Conservation (phyloP, 1,140 invertebrate species). For the Psilanteris sp. region DNA sequence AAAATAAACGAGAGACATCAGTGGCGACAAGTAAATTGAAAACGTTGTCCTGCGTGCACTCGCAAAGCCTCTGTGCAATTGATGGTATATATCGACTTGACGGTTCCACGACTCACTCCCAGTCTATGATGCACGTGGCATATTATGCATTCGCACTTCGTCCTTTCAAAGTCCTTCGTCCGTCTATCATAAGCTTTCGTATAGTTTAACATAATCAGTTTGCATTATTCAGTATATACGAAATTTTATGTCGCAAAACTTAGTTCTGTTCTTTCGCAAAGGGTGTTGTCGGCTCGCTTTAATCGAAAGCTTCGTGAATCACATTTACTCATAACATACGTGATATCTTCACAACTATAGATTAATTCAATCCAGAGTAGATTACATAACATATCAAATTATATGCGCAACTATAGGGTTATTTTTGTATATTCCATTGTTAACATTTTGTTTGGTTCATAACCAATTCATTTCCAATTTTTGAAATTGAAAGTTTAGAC, state of each 20-base stretch:
- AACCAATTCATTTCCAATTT: too few species aligned
- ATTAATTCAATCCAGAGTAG: too few species aligned
- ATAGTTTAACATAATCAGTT: constrained; percentile 77
- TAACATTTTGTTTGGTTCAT: too few species aligned
- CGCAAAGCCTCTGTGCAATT: constrained; percentile 45
- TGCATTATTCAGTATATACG: constrained; percentile 75
- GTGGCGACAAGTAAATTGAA: constrained; percentile 61
- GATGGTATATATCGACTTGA: constrained; percentile 41
- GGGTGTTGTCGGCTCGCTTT: constrained; percentile 19
- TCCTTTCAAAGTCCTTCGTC: constrained; percentile 52
- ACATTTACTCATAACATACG: constrained; percentile 1
- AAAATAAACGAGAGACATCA: constrained; percentile 56
- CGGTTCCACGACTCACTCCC: constrained; percentile 23
- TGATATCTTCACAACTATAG: too few species aligned
- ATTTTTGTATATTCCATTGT: too few species aligned
- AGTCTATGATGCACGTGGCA: constrained; percentile 57
- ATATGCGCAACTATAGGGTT: too few species aligned
- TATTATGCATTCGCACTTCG: constrained; percentile 74
- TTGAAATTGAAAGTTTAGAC: too few species aligned
- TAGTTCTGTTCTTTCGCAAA: constrained; percentile 8
- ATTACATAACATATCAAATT: too few species aligned
- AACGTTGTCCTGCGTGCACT: constrained; percentile 48
- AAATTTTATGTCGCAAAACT: constrained; percentile 68
- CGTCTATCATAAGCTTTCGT: constrained; percentile 63
- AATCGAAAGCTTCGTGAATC: constrained; percentile 40